Percentiles rank a stretch among this genome's conserved stretches.
phyloP scores from a whole-genome alignment of 2,888 invertebrate species.

The Scrobipalpa atriplicella region DNA sequence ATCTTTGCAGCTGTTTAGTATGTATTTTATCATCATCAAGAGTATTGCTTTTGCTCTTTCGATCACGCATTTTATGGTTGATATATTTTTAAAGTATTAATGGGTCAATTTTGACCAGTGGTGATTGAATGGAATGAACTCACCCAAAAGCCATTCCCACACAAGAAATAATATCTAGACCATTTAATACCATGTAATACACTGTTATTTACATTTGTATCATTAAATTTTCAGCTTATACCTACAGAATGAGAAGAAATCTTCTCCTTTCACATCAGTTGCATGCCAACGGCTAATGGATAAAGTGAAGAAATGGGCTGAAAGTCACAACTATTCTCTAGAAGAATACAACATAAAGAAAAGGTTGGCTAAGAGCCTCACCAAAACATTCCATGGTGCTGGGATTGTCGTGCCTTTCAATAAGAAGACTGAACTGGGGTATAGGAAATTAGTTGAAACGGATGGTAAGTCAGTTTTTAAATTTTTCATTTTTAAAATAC shows the following conservation, averaged over 20 bases:
- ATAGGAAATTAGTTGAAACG: conserved; percentile 88
- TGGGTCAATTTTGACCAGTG: no score
- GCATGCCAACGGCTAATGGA: conserved; percentile 83
- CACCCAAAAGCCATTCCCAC: no score
- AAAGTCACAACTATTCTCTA: conserved; percentile 82
- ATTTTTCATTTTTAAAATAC: neutral
- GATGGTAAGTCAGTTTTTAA: conserved; percentile 75
- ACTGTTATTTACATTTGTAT: no score
- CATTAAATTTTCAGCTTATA: conserved; percentile 69
- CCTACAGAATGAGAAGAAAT: conserved; percentile 80
- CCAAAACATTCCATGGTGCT: conserved; percentile 90
- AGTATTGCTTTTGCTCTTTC: no score
- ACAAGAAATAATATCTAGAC: no score
- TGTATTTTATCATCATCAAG: no score
- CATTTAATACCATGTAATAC: no score
- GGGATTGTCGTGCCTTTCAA: conserved; percentile 94
- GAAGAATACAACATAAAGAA: conserved; percentile 83
- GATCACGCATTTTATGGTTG: no score
- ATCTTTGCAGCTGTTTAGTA: conserved; percentile 91
- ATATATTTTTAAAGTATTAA: no score
- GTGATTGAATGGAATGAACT: no score
- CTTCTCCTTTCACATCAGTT: conserved; percentile 85
- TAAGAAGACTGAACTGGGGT: conserved; percentile 92
- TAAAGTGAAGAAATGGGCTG: conserved; percentile 84
- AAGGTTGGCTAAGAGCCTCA: conserved; percentile 83